These are phyloP conservation scores for Sminthurinus aureus DNA, from an alignment of 2,888 invertebrate species.

Conservation along the genomic window DNA sequence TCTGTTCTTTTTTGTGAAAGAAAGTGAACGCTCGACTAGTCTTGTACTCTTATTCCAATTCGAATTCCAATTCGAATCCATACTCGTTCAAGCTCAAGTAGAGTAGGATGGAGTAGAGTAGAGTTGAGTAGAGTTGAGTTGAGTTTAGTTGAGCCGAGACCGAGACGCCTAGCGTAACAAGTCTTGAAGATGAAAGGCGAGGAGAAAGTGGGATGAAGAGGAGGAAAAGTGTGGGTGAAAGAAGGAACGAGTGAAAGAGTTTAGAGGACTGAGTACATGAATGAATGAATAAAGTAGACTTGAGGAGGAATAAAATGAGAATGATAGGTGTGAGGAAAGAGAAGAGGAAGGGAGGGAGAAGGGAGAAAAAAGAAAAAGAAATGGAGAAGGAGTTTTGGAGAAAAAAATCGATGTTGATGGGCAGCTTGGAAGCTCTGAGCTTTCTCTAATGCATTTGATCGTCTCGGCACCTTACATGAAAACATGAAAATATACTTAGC, in stretches of 20 bases:
- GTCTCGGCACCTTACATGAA: constrained; percentile 48
- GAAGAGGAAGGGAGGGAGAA: neutral
- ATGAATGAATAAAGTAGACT: constrained; percentile 39
- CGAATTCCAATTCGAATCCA: too few species aligned
- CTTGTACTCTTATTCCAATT: too few species aligned
- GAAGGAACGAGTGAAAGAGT: neutral
- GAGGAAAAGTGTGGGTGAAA: constrained; percentile 1
- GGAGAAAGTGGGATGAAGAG: constrained; percentile 12
- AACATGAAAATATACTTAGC: constrained; percentile 52
- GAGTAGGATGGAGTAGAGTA: neutral
- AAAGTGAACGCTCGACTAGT: too few species aligned
- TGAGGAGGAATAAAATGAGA: constrained; percentile 33
- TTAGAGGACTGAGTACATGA: constrained; percentile 12
- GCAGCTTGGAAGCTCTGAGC: constrained; percentile 16
- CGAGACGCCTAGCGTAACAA: constrained; percentile 3
- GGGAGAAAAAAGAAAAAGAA: constrained; percentile 11
- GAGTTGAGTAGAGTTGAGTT: neutral
- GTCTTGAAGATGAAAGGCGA: constrained; percentile 6
- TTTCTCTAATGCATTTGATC: constrained; percentile 47
- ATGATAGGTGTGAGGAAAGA: constrained; percentile 36
- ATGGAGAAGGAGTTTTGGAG: too few species aligned
- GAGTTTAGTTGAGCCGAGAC: too few species aligned
- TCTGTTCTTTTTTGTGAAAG: too few species aligned
- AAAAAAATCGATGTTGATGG: constrained; percentile 49
- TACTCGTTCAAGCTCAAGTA: too few species aligned